A percentile compares a stretch with the other conserved stretches of the same genome.
These are phyloP conservation scores for Gnathonemus longibarbis DNA, from an alignment of 2,113 vertebrate genomes.

Conservation along the genomic window DNA sequence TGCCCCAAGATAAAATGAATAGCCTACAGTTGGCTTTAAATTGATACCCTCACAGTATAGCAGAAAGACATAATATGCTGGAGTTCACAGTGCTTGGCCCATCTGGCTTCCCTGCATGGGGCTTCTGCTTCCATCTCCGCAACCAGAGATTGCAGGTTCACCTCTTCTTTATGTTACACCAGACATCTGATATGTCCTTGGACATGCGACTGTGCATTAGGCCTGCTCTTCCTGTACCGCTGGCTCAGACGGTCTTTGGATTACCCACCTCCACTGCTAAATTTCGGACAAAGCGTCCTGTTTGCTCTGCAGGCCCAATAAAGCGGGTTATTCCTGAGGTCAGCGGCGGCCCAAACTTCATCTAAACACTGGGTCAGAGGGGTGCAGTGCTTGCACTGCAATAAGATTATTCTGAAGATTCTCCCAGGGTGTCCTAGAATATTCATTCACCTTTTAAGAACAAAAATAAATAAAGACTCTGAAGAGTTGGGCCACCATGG, in stretches of 20 bases:
- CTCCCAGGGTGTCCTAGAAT: slow-evolving; percentile 48
- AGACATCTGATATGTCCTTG: not conserved
- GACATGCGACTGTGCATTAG: slow-evolving; percentile 32
- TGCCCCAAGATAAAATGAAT: not conserved
- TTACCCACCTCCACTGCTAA: slow-evolving; percentile 34
- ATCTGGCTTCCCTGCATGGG: not conserved
- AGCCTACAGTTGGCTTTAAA: not conserved
- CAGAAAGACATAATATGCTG: not conserved
- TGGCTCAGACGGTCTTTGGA: slow-evolving; percentile 38
- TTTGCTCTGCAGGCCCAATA: slow-evolving; percentile 34
- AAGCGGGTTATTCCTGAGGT: slow-evolving; percentile 25
- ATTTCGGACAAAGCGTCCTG: slow-evolving; percentile 35
- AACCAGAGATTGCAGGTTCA: not conserved
- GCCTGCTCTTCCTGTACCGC: slow-evolving; percentile 22
- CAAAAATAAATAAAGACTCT: slow-evolving; percentile 61
- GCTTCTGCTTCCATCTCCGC: not conserved
- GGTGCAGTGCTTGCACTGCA: slow-evolving; percentile 32
- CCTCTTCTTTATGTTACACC: not conserved
- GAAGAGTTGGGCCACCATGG: slow-evolving; percentile 53
- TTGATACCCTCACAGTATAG: not conserved
- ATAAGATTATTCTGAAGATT: slow-evolving; percentile 54
- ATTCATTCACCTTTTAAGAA: slow-evolving; percentile 63
- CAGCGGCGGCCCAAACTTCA: slow-evolving; percentile 29
- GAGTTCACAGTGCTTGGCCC: not conserved
- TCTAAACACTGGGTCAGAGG: slow-evolving; percentile 37